Evolutionary conservation across 1,140 invertebrate species (phyloP).

Genomic region (Teleopsis dalmanni): DNA sequence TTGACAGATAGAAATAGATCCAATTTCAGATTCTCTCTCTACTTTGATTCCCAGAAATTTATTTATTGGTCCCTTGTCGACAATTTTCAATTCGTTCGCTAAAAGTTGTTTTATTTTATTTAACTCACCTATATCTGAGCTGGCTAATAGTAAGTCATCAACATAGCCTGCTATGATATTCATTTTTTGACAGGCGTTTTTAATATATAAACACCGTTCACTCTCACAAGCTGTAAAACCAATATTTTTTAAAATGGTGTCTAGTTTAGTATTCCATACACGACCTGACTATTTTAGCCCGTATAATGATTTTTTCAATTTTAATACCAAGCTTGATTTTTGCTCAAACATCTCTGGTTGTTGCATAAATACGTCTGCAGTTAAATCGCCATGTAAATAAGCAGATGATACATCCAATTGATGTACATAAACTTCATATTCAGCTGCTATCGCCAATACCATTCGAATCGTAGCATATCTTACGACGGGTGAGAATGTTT

Average conservation of each 20-base stretch:
- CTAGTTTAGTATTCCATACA: constrained; percentile 21
- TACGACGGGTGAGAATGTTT: constrained; percentile 40
- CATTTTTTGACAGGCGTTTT: constrained; percentile 14
- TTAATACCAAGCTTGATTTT: constrained; percentile 11
- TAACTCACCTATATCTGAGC: constrained; percentile 1
- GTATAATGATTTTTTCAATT: constrained; percentile 24
- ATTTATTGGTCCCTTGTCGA: constrained; percentile 17
- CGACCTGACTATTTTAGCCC: constrained; percentile 27
- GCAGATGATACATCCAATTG: constrained; percentile 45
- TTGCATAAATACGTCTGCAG: constrained; percentile 44
- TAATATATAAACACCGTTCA: constrained; percentile 24
- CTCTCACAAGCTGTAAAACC: constrained; percentile 6
- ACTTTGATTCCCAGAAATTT: constrained; percentile 35
- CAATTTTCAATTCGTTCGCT: constrained; percentile 23
- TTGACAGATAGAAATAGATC: constrained; percentile 1
- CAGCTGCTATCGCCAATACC: constrained; percentile 35
- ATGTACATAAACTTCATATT: constrained; percentile 24
- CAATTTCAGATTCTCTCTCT: constrained; percentile 12
- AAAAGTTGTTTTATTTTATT: background rate
- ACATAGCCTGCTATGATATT: constrained; percentile 10
- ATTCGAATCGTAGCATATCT: constrained; percentile 36
- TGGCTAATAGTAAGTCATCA: constrained; percentile 1
- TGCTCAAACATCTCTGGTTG: constrained; percentile 34
- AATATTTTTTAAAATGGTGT: constrained; percentile 8
- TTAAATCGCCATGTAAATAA: constrained; percentile 43